Base-by-base conservation (phyloP, 2,797 vertebrate genomes). In the Setipinna tenuifilis region DNA sequence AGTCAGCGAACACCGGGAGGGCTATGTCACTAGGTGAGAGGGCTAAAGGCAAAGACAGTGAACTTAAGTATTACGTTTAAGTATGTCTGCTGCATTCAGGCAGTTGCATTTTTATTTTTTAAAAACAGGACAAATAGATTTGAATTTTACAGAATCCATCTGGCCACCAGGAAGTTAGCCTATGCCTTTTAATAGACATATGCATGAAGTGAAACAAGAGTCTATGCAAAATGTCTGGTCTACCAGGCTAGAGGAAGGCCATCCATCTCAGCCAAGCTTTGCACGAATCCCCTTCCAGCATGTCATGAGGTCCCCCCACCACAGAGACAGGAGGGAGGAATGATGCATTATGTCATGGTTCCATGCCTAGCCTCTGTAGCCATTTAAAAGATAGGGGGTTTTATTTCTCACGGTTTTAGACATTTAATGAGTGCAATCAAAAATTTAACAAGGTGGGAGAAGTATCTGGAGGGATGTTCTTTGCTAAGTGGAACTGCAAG, bases 221-320 rank as follows among this genome's bases (percentile, higher is more conserved):
- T 41, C 35, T 41, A 41, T 41, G 35, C 35, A 41, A 2, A 14
- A 10, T 3, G 50, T 54, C 9, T 54, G 50, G 1, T 54, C 50
- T 9, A 14, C 50, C 50, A 54, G 7, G 14, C 50, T 10, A 54
- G 50, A 54, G 50, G 50, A 14, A 71, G 6, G 65, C 14, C 25
- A 78, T 83, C 48, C 81, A 50, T 46, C 44, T 59, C 80, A 84
- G 80, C 68, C 28, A n/a, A 83, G 59, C 6, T 46, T 82, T 78
- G 31, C 75, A 35, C 28, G 14, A 31, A 3, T 17, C 35, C 46
- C 44, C 21, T 78, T 35, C 16, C 31, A 25, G 85, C 25, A 10
- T 41, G 68, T 62, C 41, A 68, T 54, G 5, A 48, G 83, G 81
- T 82, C 25, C 25, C 41, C 59, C 28, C 25, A 3, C 16, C 3